These are phyloP conservation scores for Anas platyrhynchos DNA, from an alignment of 2,113 vertebrate species.

Conservation along the genomic window DNA sequence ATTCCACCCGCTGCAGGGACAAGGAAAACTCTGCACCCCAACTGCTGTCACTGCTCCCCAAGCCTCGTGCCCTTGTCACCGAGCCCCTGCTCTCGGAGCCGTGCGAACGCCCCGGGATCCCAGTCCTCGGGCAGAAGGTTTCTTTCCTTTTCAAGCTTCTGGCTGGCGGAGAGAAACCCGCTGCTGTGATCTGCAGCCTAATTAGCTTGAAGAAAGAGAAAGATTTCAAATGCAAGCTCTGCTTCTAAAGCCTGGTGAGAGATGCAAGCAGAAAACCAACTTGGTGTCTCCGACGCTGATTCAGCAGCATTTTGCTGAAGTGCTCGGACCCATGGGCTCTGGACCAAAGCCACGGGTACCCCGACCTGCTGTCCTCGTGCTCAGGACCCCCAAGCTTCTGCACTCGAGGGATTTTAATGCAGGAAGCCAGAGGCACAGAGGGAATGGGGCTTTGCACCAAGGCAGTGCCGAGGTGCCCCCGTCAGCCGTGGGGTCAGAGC, in stretches of 20 bases:
- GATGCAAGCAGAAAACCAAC: background rate
- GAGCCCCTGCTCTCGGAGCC: background rate
- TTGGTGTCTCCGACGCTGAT: background rate
- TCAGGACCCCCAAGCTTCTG: fast-evolving
- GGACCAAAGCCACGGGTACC: too few species aligned
- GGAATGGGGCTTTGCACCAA: background rate
- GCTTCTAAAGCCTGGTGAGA: background rate
- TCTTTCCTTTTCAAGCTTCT: background rate
- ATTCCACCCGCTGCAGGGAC: background rate
- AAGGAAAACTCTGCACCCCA: background rate
- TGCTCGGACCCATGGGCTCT: background rate
- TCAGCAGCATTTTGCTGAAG: background rate
- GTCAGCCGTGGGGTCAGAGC: background rate
- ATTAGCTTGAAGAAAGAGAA: background rate
- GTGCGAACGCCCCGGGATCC: background rate
- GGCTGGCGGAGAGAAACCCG: background rate
- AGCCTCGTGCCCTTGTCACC: background rate
- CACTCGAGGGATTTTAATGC: background rate
- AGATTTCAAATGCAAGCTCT: background rate
- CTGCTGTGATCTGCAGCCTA: background rate
- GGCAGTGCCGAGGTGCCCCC: background rate
- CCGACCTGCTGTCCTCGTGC: background rate
- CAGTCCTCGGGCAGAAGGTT: background rate
- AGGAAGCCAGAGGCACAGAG: background rate
- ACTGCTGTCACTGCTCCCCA: background rate